Percentiles rank a stretch among this genome's conserved stretches.
Evolutionary conservation across 2,888 invertebrate species (phyloP).

Genomic region (Orthonevra nobilis): DNA sequence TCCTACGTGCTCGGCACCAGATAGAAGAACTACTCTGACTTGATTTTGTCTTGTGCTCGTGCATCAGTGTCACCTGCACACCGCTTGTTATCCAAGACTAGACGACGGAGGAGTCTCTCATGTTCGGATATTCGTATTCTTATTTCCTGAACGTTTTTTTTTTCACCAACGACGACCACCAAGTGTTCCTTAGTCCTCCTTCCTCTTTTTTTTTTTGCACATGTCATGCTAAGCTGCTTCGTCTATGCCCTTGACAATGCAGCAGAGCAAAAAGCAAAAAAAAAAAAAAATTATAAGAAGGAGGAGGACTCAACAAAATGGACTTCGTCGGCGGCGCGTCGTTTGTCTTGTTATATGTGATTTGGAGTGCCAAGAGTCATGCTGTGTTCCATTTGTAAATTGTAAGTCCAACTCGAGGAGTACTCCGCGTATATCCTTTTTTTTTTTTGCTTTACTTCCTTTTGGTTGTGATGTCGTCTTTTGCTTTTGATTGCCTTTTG

Average conservation of each 20-base stretch:
- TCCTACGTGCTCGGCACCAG: no score
- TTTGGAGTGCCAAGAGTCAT: conserved; percentile 58
- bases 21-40: no score
- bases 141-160: conserved; percentile 46
- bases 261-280: not conserved
- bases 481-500: conserved; percentile 57
- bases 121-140: no score
- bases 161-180: no score
- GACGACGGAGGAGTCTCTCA: no score
- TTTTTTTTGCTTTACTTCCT: conserved; percentile 4
- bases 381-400: conserved; percentile 59
- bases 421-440: conserved; percentile 30
- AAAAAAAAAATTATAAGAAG: no score
- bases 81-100: no score
- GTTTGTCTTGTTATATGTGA: conserved; percentile 36
- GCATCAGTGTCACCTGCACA: no score
- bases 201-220: no score
- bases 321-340: conserved; percentile 13
- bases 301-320: conserved; percentile 11
- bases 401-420: conserved; percentile 44
- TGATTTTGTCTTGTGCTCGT: no score
- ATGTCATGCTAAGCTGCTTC: conserved; percentile 35
- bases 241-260: conserved; percentile 57
- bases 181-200: no score
- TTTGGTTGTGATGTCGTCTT: not conserved